Evolutionary conservation across 2,797 vertebrate species (phyloP).

Genomic region (Buceros bicornis): DNA sequence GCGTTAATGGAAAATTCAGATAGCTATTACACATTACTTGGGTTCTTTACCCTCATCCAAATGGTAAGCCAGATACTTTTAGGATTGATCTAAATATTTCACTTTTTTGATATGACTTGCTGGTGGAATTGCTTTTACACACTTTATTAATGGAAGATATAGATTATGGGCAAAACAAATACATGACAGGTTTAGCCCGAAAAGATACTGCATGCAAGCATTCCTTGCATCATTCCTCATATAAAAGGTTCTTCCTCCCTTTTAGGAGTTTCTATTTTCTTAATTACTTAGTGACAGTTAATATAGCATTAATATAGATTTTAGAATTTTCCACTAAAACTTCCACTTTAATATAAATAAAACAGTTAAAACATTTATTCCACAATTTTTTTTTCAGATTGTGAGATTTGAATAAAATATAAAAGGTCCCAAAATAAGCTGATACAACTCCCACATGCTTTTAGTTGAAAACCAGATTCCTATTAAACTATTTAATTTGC

Average conservation of each 20-base stretch:
- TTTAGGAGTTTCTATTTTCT: neutral
- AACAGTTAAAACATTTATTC: neutral
- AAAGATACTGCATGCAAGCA: neutral
- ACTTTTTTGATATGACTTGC: neutral
- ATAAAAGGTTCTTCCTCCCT: neutral
- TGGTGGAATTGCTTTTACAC: neutral
- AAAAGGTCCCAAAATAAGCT: neutral
- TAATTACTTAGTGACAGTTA: neutral
- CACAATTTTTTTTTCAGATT: neutral
- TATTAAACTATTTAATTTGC: neutral
- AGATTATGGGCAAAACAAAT: neutral
- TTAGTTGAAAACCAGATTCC: neutral
- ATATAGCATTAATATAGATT: neutral
- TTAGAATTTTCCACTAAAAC: neutral
- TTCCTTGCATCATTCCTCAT: neutral
- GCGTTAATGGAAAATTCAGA: constrained; percentile 34
- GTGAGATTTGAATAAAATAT: neutral
- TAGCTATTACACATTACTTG: neutral
- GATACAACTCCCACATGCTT: neutral
- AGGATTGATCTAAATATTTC: neutral
- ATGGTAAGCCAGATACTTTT: neutral
- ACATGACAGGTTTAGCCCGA: neutral
- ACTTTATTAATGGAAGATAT: neutral
- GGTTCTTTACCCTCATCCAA: neutral
- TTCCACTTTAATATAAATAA: neutral